Conservation (phyloP, 1,140 invertebrate species). For the Trypoxylus dichotomus region DNA sequence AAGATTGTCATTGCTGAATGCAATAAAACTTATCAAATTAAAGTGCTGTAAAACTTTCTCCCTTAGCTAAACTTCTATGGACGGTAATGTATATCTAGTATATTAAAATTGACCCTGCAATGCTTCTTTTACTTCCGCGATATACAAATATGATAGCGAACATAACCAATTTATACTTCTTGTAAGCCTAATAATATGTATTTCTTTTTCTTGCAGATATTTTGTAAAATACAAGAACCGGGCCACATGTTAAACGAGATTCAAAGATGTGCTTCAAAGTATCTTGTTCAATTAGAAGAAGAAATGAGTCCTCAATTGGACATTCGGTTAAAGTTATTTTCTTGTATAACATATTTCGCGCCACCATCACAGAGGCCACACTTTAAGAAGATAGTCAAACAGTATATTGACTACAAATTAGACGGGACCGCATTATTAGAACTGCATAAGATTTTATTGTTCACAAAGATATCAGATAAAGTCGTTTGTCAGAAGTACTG, state of each 20-base stretch:
- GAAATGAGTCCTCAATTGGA: constrained; percentile 27
- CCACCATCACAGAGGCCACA: constrained; percentile 48
- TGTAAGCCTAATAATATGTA: neutral
- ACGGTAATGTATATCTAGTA: too few relatives aligned
- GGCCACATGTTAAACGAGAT: constrained; percentile 43
- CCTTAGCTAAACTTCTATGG: too few relatives aligned
- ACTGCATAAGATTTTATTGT: constrained; percentile 52
- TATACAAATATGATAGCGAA: too few relatives aligned
- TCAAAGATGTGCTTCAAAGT: constrained; percentile 44
- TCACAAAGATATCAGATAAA: constrained; percentile 54
- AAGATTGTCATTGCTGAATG: too few relatives aligned
- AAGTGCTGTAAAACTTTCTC: too few relatives aligned
- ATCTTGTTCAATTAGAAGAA: constrained; percentile 43
- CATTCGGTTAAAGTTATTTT: constrained; percentile 41
- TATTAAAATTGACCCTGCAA: too few relatives aligned
- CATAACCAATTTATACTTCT: too few relatives aligned
- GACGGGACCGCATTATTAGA: constrained; percentile 40
- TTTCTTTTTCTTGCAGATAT: constrained; percentile 40
- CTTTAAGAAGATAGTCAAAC: constrained; percentile 46
- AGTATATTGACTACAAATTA: constrained; percentile 44
- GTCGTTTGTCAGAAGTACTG: constrained; percentile 54
- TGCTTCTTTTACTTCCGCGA: too few relatives aligned
- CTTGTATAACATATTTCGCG: constrained; percentile 42
- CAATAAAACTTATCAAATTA: too few relatives aligned
- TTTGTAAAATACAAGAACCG: constrained; percentile 50